Conservation (phyloP, 2,113 vertebrate genomes). For the Bos indicus region DNA sequence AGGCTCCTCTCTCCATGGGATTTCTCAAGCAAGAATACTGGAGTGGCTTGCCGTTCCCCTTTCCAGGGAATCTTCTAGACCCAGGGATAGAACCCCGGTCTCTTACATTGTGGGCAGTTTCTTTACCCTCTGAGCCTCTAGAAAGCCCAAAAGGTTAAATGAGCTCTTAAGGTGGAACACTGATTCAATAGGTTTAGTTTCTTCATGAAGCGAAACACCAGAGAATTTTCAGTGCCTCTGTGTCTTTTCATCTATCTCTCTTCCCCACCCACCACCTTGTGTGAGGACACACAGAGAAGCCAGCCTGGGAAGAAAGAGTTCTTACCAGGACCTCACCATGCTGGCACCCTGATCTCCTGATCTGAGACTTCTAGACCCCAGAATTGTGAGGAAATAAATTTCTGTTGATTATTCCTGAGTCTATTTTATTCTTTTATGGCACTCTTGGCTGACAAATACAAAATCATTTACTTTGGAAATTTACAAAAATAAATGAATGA, state of each 20-base stretch:
- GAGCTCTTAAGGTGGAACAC: background rate
- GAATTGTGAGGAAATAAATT: background rate
- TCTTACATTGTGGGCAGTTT: background rate
- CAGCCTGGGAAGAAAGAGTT: background rate
- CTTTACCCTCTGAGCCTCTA: background rate
- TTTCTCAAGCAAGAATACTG: background rate
- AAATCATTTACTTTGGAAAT: background rate
- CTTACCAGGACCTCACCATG: background rate
- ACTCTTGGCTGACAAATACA: background rate
- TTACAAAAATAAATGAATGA: background rate
- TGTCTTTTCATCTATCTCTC: background rate
- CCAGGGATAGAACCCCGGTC: accelerated
- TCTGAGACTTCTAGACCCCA: background rate
- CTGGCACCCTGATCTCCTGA: background rate
- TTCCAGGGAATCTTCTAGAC: background rate
- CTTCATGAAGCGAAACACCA: background rate
- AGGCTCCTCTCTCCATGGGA: background rate
- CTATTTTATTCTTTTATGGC: background rate
- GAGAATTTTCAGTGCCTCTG: background rate
- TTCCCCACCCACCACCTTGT: background rate
- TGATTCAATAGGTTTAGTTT: background rate
- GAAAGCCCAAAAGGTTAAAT: background rate
- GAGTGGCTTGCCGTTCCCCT: background rate
- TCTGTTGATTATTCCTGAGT: background rate
- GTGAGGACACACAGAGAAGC: background rate